A percentile compares a stretch with the other conserved stretches of the same genome.
Conservation (phyloP, 1,140 invertebrate genomes). For the Pemphigus obesinymphae region DNA sequence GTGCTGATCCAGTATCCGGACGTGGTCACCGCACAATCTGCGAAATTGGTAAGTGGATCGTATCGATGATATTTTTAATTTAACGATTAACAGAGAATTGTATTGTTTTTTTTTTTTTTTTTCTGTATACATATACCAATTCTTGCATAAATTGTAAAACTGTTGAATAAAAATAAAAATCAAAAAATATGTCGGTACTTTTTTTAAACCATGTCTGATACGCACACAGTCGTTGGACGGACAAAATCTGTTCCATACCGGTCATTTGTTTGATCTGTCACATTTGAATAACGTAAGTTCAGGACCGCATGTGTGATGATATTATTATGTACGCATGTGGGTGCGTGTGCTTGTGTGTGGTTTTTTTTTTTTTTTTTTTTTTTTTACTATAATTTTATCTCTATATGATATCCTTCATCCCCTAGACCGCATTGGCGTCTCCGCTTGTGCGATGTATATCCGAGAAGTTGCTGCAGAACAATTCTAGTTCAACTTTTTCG, state of each 20-base stretch:
- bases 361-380: background rate
- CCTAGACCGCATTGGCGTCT: background rate
- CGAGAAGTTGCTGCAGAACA: too few relatives aligned
- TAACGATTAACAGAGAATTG: too few relatives aligned
- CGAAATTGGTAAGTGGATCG: conserved; percentile 74
- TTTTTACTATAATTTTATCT: background rate
- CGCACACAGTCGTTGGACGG: conserved; percentile 33
- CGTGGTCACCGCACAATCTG: conserved; percentile 89
- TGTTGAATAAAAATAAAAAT: too few relatives aligned
- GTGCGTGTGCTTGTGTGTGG: background rate
- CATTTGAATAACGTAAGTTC: conserved; percentile 41
- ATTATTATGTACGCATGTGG: background rate
- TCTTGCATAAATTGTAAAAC: background rate
- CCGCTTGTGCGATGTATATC: too few relatives aligned
- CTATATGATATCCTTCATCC: background rate
- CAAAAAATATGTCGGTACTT: background rate
- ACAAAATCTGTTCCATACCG: conserved; percentile 40
- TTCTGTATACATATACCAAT: background rate
- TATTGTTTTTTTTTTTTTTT: too few relatives aligned
- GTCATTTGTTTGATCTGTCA: conserved; percentile 34
- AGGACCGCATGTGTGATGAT: background rate
- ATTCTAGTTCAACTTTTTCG: too few relatives aligned
- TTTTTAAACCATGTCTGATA: conserved; percentile 37
- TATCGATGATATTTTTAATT: too few relatives aligned
- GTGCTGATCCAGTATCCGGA: conserved; percentile 97